These are phyloP conservation scores for Metellina segmentata DNA, from an alignment of 2,888 invertebrate genomes.

Conservation along the genomic window DNA sequence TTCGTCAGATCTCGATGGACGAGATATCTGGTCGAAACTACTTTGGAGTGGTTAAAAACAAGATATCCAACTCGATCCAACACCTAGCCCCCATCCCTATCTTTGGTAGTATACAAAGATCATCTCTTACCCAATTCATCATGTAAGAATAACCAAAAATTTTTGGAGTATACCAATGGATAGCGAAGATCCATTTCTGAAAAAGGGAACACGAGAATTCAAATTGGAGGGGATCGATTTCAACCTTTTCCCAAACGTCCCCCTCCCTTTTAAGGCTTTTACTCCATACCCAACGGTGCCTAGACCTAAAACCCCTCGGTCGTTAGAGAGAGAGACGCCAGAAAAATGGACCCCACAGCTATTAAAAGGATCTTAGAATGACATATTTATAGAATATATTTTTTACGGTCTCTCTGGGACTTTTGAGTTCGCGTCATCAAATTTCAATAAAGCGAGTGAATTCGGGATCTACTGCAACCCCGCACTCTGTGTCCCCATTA, in stretches of 20 bases:
- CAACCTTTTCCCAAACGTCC: background rate
- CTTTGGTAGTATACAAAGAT: background rate
- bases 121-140: background rate
- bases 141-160: background rate
- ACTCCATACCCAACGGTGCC: background rate
- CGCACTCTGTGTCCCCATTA: background rate
- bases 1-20: too few relatives aligned
- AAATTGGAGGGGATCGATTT: slow-evolving; percentile 45
- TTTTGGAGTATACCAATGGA: background rate
- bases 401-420: slow-evolving; percentile 54
- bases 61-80: too few relatives aligned
- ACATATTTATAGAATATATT: slow-evolving; percentile 69
- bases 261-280: background rate
- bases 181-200: background rate
- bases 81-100: too few relatives aligned
- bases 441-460: slow-evolving; percentile 57
- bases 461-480: background rate
- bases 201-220: slow-evolving; percentile 10
- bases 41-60: too few relatives aligned
- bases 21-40: too few relatives aligned
- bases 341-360: slow-evolving; percentile 45
- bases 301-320: slow-evolving; percentile 24
- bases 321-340: slow-evolving; percentile 22
- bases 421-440: slow-evolving; percentile 68
- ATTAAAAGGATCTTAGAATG: slow-evolving; percentile 68